Evolutionary conservation across 2,888 invertebrate species (phyloP).

Genomic region (Polyommatus icarus): DNA sequence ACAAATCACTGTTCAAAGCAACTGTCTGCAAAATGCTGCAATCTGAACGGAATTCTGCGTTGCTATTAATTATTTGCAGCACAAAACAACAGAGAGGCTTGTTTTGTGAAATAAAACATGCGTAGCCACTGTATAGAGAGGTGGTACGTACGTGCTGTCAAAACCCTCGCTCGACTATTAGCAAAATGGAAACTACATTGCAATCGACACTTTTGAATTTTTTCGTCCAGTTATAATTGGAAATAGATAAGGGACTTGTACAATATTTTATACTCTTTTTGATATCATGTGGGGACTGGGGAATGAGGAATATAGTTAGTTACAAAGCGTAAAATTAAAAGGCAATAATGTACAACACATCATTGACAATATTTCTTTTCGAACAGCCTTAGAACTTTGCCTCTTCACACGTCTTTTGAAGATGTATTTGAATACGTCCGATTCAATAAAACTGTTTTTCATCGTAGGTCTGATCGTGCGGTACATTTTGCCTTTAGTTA

Average conservation of each 20-base stretch:
- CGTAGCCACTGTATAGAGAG: not conserved
- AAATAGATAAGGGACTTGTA: not conserved
- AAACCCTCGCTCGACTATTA: conserved; percentile 10
- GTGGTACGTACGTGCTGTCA: not conserved
- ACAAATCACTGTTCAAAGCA: not conserved
- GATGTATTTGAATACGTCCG: too few relatives aligned
- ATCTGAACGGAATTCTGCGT: not conserved
- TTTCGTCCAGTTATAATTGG: not conserved
- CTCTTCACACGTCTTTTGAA: too few relatives aligned
- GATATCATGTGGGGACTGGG: not conserved
- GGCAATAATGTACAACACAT: not conserved
- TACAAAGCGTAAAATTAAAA: not conserved
- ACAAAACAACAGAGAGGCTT: not conserved
- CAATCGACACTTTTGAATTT: not conserved
- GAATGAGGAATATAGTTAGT: not conserved
- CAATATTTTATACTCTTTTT: not conserved
- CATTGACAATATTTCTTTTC: too few relatives aligned
- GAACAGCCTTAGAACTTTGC: too few relatives aligned
- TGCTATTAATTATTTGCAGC: not conserved
- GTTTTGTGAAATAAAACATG: not conserved
- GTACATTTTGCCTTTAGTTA: too few relatives aligned
- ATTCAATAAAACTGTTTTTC: too few relatives aligned
- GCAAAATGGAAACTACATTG: conserved; percentile 1
- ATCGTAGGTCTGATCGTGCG: too few relatives aligned
- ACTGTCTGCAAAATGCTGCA: not conserved